Evolutionary conservation across 1,140 invertebrate species (phyloP).

Genomic region (Galendromus occidentalis): DNA sequence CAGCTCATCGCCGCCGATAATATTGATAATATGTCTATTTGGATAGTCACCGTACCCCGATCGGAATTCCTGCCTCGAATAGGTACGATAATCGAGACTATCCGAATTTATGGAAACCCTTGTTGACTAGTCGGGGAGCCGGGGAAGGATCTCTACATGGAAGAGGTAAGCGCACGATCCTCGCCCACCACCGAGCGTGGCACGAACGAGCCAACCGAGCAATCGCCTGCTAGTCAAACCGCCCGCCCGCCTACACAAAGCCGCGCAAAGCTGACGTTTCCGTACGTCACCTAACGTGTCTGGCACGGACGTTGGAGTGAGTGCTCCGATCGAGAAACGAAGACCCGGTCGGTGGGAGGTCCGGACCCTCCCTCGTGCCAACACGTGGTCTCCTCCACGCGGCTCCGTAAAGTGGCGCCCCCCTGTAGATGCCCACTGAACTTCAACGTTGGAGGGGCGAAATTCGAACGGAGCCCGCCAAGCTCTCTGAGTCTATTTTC

Average conservation of each 20-base stretch:
- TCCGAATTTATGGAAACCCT: too few species aligned
- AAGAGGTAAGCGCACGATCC: too few species aligned
- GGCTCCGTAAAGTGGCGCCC: not conserved
- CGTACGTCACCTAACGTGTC: not conserved
- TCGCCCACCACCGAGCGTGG: not conserved
- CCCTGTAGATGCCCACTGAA: not conserved
- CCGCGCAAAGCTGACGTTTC: not conserved
- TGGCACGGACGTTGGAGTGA: not conserved
- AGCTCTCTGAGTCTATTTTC: too few species aligned
- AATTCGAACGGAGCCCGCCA: not conserved
- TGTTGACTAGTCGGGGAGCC: too few species aligned
- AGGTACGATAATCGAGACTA: too few species aligned
- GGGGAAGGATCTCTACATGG: too few species aligned
- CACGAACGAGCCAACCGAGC: not conserved
- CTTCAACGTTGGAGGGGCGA: not conserved
- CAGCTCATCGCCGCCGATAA: too few species aligned
- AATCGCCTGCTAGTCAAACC: not conserved
- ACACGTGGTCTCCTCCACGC: conserved; percentile 7
- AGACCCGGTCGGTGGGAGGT: conserved; percentile 11
- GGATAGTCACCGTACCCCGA: too few species aligned
- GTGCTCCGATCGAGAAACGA: not conserved
- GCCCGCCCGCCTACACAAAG: not conserved
- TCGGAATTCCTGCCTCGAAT: too few species aligned
- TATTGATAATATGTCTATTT: too few species aligned
- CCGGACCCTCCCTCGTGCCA: not conserved